Evolutionary conservation across 2,888 invertebrate species (phyloP), one percentile per base, ranked within the genome.

Genomic region (Athrips mouffetella): DNA sequence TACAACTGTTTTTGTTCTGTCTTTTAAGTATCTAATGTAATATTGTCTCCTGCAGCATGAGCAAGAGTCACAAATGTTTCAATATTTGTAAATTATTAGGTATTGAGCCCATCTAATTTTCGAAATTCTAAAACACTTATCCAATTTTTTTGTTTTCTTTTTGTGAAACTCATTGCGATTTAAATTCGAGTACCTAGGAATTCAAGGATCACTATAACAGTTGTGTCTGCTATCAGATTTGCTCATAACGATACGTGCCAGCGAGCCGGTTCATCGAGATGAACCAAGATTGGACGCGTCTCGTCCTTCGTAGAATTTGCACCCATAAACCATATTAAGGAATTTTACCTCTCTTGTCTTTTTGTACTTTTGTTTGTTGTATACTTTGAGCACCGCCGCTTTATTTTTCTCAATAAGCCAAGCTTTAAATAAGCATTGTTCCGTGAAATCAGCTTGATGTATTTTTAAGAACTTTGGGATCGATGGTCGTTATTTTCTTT

Each of bases 271-370:
- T 67, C 59, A 64, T 63, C 62, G 56, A 69, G 74, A 76, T 77
- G 3, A 16, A 21, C 11, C n/a, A 21, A 37, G 20, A 76, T 75
- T 69, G 70, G 70, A 71, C 65, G 73, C 75, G 75, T 73, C 73
- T 72, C 70, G 73, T 76, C 82, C 83, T 84, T 85, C 85, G 73
- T 69, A 77, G 85, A 84, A 85, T 81, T 84, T 71, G 74, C 78
- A 80, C 83, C 70, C 82, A 75, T 67, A 65, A 68, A 65, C 64
- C 49, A 49, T 47, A 59, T 3, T 13, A 61, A n/a, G n/a, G 58
- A 63, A 67, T 63, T 70, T 66, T 66, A 73, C 65, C 58, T 57
- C 64, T 58, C 63, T 62, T 55, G 53, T 51, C 52, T 58, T 64
- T 70, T 69, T 70, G 58, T 64, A 50, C 51, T 67, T 67, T 49